Conservation (phyloP, 1,140 invertebrate species). For the Lethrus apterus region DNA sequence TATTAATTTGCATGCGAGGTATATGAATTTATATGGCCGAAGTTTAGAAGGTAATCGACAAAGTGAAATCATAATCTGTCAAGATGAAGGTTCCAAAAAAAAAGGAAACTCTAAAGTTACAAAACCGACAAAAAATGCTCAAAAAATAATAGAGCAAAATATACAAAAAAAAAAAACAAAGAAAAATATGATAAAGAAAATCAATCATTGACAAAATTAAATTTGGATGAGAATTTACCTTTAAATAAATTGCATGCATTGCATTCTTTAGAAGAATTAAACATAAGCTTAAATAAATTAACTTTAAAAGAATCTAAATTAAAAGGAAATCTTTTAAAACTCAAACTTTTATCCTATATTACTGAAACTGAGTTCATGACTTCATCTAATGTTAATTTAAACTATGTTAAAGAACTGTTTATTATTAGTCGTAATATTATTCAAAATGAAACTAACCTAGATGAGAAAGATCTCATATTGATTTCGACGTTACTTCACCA, state of each 20-base stretch:
- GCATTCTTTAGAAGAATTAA: too few species aligned
- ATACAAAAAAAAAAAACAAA: not conserved
- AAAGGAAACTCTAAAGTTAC: not conserved
- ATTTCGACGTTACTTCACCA: slow-evolving; percentile 15
- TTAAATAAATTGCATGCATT: not conserved
- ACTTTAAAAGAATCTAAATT: not conserved
- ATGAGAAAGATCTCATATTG: not conserved
- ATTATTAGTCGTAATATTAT: slow-evolving; percentile 5
- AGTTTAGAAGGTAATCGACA: slow-evolving; percentile 21
- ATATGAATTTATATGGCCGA: slow-evolving; percentile 20
- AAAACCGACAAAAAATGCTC: slow-evolving; percentile 14
- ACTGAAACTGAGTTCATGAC: too few species aligned
- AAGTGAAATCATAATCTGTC: slow-evolving; percentile 13
- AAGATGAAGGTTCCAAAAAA: not conserved
- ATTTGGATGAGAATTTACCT: not conserved
- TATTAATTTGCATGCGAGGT: slow-evolving; percentile 3
- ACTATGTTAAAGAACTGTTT: slow-evolving; percentile 3
- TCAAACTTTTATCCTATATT: too few species aligned
- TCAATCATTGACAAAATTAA: slow-evolving; percentile 4
- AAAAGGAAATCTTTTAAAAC: slow-evolving; percentile 2
- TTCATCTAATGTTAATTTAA: too few species aligned
- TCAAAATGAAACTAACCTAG: not conserved
- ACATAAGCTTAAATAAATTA: not conserved
- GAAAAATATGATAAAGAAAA: slow-evolving; percentile 5
- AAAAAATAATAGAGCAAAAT: slow-evolving; percentile 12